phyloP scores from a whole-genome alignment of 1,140 invertebrate species.

The Pararge aegeria region DNA sequence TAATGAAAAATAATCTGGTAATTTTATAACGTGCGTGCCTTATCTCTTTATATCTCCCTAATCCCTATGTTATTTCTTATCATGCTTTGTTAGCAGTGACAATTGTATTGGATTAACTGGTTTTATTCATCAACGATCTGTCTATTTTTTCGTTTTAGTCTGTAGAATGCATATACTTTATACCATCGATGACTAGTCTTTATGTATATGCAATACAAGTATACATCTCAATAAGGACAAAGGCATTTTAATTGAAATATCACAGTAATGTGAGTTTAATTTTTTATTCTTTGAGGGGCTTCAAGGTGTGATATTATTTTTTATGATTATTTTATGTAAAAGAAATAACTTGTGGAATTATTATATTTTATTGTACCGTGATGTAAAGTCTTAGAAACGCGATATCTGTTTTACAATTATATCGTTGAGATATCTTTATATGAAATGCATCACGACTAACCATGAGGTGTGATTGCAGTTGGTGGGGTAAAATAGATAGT shows the following conservation, averaged over 20 bases:
- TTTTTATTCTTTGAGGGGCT: background rate
- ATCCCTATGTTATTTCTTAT: too few relatives aligned
- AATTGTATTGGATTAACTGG: too few relatives aligned
- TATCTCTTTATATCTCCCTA: too few relatives aligned
- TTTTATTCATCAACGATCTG: too few relatives aligned
- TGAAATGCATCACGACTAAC: too few relatives aligned
- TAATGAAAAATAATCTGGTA: too few relatives aligned
- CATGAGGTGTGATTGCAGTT: too few relatives aligned
- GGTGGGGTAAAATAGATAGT: too few relatives aligned
- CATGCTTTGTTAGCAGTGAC: too few relatives aligned
- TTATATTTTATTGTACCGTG: background rate
- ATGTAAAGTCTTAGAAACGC: background rate
- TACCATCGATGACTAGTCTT: background rate
- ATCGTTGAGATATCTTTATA: too few relatives aligned
- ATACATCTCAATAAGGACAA: constrained; percentile 4
- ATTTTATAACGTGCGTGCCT: too few relatives aligned
- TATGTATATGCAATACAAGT: background rate
- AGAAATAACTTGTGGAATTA: background rate
- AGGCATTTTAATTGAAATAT: constrained; percentile 5
- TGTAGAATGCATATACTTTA: background rate
- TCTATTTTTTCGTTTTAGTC: background rate
- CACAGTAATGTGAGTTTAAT: background rate
- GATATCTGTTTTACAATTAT: too few relatives aligned
- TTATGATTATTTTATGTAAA: background rate
- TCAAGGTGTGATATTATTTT: background rate